Evolutionary conservation across 2,888 invertebrate genomes (phyloP).

Genomic region (Phymatocera aterrima): DNA sequence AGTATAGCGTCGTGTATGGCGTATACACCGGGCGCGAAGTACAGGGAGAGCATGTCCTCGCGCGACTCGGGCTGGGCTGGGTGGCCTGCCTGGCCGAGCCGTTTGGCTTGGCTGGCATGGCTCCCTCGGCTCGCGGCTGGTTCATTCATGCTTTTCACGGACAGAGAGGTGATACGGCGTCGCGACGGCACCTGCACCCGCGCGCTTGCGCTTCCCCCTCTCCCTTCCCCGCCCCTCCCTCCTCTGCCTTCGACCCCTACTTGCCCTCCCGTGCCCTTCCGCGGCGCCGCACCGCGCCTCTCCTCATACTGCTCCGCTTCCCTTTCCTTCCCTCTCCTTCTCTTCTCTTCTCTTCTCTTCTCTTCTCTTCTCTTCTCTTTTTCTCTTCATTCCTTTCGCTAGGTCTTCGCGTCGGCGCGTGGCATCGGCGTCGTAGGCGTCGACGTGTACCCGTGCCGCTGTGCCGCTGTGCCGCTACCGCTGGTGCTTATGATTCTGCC

Average conservation of each 20-base stretch:
- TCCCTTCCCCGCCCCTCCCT: not conserved
- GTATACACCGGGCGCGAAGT: constrained; percentile 7
- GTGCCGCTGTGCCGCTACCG: not conserved
- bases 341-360: constrained; percentile 27
- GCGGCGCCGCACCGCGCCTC: not conserved
- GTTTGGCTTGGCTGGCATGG: constrained; percentile 35
- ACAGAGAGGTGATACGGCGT: constrained; percentile 52
- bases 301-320: not conserved
- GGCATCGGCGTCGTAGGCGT: constrained; percentile 38
- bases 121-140: constrained; percentile 53
- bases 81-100: too few species aligned
- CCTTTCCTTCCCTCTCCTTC: not conserved
- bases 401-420: constrained; percentile 33
- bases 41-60: constrained; percentile 37
- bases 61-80: not conserved
- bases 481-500: not conserved
- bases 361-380: not conserved
- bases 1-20: not conserved
- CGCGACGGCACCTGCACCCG: constrained; percentile 54
- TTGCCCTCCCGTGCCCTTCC: too few species aligned
- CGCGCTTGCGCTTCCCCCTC: constrained; percentile 13
- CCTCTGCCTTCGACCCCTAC: too few species aligned
- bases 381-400: not conserved
- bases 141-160: constrained; percentile 68
- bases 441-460: constrained; percentile 28